Conservation (phyloP, 2,888 invertebrate genomes). For the Drosophila cracens region DNA sequence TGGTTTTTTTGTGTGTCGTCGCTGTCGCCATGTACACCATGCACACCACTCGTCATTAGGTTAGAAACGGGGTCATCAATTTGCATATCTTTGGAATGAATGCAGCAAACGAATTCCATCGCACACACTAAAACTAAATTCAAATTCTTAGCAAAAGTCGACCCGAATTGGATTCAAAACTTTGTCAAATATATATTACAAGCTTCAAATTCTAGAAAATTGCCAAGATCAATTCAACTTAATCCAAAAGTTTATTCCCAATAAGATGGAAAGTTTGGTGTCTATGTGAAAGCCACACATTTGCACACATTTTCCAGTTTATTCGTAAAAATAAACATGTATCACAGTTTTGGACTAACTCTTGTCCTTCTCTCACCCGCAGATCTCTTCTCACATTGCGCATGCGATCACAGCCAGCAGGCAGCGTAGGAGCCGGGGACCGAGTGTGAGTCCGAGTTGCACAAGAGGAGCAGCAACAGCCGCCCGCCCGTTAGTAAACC, state of each 20-base stretch:
- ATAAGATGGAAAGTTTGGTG: no score
- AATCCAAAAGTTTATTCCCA: not conserved
- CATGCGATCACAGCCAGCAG: constrained; percentile 46
- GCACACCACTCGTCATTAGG: constrained; percentile 17
- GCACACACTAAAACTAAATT: not conserved
- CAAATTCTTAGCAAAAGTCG: not conserved
- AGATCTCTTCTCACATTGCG: constrained; percentile 20
- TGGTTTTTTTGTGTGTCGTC: constrained; percentile 2
- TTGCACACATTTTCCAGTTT: not conserved
- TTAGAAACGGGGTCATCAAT: constrained; percentile 32
- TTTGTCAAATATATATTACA: not conserved
- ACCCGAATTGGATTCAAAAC: not conserved
- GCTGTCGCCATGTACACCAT: constrained; percentile 7
- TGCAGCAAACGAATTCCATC: constrained; percentile 14
- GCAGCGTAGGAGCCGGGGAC: constrained; percentile 1
- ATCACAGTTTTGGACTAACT: not conserved
- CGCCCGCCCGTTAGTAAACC: not conserved
- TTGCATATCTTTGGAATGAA: constrained; percentile 13
- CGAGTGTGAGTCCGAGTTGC: not conserved
- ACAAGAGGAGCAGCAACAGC: not conserved
- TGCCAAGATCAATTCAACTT: not conserved
- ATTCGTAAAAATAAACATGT: not conserved
- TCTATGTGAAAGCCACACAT: no score
- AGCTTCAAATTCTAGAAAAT: not conserved
- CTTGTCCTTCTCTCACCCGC: not conserved